Evolutionary conservation across 2,797 vertebrate genomes (phyloP), one percentile per base, ranked within the genome.

Genomic region (Paedocypris micromegethes): DNA sequence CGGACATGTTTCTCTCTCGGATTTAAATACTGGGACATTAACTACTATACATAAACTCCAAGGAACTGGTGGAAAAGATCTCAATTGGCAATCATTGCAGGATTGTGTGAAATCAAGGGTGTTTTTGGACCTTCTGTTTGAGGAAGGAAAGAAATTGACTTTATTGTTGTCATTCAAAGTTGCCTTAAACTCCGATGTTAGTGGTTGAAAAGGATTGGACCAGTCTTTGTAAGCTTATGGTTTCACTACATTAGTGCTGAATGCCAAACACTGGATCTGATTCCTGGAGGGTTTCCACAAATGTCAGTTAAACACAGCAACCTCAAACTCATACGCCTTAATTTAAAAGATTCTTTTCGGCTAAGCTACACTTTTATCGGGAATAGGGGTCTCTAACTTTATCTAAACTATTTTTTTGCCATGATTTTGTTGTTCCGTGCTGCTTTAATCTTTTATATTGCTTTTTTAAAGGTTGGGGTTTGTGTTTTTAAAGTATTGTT

Each of bases 111-210:
- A 60, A 51, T 45, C 4, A 38, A n/a, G 54, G 48, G 40, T 50
- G 40, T 68, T 77, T 50, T 53, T 53, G 46, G n/a, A 58, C 58
- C n/a, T 58, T 6, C 62, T 62, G 52, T 58, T 50, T 44, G 70
- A 64, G 73, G 50, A 64, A 37, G 58, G 59, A 45, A 55, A 74
- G 72, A 83, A 79, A 81, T 75, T 79, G 65, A 76, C 57, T 49
- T 64, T 45, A 74, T 74, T 51, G 57, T 73, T 60, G 75, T 73
- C 85, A 79, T 87, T 85, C 83, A 75, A 83, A 85, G 91, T 94
- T 97, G 95, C 95, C 96, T 98, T 97, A 97, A 97, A 92, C 92
- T 91, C 90, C 23, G 23, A 23, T 23, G 23, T 23, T 23, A 23
- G 23, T 23, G 23, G 40, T 58, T 65, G 45, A 5, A 8, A 52